phyloP scores from a whole-genome alignment of 2,113 vertebrate species.

The Neoarius graeffei region DNA sequence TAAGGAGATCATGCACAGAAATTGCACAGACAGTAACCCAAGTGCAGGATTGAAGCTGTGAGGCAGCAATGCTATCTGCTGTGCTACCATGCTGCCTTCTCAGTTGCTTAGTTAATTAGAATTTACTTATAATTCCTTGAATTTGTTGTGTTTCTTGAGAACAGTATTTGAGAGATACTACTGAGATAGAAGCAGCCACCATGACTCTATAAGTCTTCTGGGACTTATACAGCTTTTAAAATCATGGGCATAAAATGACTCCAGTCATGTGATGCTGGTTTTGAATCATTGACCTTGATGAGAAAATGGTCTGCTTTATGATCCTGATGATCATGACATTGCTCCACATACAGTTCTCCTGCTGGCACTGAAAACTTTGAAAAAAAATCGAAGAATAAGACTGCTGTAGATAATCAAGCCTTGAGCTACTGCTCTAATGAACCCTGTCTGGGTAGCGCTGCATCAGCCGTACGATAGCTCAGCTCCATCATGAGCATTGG shows the following conservation, averaged over 20 bases:
- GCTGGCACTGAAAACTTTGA: slow-evolving; percentile 22
- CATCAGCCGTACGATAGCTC: background rate
- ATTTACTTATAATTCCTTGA: slow-evolving; percentile 11
- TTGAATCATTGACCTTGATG: slow-evolving; percentile 48
- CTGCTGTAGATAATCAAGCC: slow-evolving; percentile 33
- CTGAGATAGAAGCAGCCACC: background rate
- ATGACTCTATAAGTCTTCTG: background rate
- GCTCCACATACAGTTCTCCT: slow-evolving; percentile 29
- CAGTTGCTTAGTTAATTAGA: slow-evolving; percentile 4
- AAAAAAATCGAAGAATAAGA: slow-evolving; percentile 17
- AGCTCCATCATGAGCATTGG: slow-evolving; percentile 4
- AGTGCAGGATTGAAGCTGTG: background rate
- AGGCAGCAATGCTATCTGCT: background rate
- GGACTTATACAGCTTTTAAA: slow-evolving; percentile 26
- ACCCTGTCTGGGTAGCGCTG: background rate
- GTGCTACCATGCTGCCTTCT: background rate
- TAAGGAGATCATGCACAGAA: background rate
- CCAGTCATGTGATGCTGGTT: slow-evolving; percentile 20
- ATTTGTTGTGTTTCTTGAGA: background rate
- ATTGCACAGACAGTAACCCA: background rate
- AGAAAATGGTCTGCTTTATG: slow-evolving; percentile 38
- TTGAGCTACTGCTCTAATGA: slow-evolving; percentile 27
- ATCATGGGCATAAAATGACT: slow-evolving; percentile 32
- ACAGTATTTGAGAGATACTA: background rate
- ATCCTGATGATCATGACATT: slow-evolving; percentile 43